Evolutionary conservation across 1,140 invertebrate genomes (phyloP), one percentile per base, ranked within the genome.

Genomic region (Danaus melanippus): DNA sequence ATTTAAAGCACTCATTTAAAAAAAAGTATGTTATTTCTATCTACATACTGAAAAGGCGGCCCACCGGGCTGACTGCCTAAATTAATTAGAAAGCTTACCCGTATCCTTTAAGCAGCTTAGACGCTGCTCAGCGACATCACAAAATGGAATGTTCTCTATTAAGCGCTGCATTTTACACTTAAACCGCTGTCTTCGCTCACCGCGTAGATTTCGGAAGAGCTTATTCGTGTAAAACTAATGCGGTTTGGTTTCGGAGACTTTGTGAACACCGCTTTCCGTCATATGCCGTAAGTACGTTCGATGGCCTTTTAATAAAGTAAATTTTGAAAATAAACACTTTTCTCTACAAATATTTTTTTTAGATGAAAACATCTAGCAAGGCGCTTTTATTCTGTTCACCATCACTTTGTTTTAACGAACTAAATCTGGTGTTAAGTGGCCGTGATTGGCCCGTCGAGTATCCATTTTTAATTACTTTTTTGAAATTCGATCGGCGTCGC

Each of bases 181-280:
- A 42, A 56, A 50, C 59, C 57, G 61, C 61, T 58, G 61, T 66
- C 63, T 62, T 47, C 58, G 62, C 64, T 15, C 15, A 15, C 62
- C 65, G 59, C 67, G 61, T 57, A 69, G 62, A 71, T 69, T 72
- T 77, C 73, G 70, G 68, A 76, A 84, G 75, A 84, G 80, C 80
- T 81, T 80, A 84, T 74, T 80, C 77, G 70, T 84, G 78, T 81
- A 71, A 62, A 76, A 76, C 74, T 77, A 80, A 79, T 76, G 72
- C 64, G 72, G 66, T 71, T 74, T 64, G 68, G 74, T 79, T 78
- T 74, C 65, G 70, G 66, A 71, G 66, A 67, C 71, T 79, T 71
- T 74, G 62, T 67, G 58, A 71, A 57, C 62, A 68, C 56, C 61
- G 65, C 61, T 64, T 66, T 67, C 15, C 71, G 72, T 70, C 72